These are phyloP conservation scores for Bombus cullumanus DNA, from an alignment of 1,140 invertebrate species.

Conservation along the genomic window DNA sequence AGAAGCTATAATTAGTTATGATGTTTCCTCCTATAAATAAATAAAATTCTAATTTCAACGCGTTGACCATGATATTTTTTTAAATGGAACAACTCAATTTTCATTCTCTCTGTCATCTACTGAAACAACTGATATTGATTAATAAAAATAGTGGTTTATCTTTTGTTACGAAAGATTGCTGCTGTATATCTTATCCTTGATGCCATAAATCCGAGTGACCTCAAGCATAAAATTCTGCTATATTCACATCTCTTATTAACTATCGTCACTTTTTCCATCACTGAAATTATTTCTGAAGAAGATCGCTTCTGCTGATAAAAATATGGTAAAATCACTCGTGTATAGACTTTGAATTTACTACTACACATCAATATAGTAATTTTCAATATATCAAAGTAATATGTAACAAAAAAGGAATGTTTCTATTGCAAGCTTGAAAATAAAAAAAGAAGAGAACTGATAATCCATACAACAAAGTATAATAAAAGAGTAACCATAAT, in stretches of 20 bases:
- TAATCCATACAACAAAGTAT: no score
- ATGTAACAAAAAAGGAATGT: no score
- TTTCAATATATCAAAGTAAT: no score
- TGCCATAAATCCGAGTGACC: neutral
- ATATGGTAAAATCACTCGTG: neutral
- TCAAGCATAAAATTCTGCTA: neutral
- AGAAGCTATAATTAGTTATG: no score
- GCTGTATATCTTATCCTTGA: neutral
- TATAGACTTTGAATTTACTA: neutral
- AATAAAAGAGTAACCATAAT: no score
- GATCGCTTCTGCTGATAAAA: neutral
- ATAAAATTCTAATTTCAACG: neutral
- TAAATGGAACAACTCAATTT: neutral
- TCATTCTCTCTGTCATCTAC: neutral
- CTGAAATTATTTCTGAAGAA: neutral
- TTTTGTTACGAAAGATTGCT: neutral
- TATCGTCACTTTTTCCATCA: neutral
- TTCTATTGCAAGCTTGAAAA: neutral
- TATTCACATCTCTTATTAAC: neutral
- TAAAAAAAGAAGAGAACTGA: neutral
- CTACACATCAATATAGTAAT: neutral
- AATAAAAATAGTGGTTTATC: neutral
- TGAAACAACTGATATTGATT: neutral
- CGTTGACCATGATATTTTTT: neutral
- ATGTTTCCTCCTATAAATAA: neutral